Base-by-base conservation (phyloP, 1,140 invertebrate species). In the Bacillus rossius region DNA sequence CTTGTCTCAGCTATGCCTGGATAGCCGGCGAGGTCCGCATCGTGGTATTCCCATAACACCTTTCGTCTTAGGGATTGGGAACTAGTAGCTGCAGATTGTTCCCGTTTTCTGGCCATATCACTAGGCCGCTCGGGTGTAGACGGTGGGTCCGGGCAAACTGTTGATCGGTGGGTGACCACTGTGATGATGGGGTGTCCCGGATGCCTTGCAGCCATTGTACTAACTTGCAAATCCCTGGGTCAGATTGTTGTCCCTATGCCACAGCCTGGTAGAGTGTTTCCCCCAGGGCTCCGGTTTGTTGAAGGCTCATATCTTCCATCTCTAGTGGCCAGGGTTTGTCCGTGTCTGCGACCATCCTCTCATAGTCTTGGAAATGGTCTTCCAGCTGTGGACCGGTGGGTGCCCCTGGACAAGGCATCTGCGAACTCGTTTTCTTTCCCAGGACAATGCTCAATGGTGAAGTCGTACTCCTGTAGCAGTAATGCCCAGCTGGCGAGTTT, bases 401-500 rank as follows among this genome's bases (percentile, higher is more conserved):
- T 17, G 16, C 3, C 26, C 48, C 26, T n/a, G 8, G 48, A 25
- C 7, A 25, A 16, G 16, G 48, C 17, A 25, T 17, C 16, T 50
- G 14, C 48, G 8, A 17, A 20, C 45, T 69, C 49, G 56, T 71
- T 72, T 8, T 56, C 45, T 22, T 49, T 45, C 8, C 61, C 66
- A 0, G 66, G 59, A 25, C 59, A 53, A 40, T 72, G 65, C 42
- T 65, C 60, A 0, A 70, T 34, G 8, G 16, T 29, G 37, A 67
- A 69, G 8, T 40, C 23, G 41, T 65, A 71, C 41, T 68, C 63
- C 37, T 65, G 64, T 3, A 71, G 60, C 0, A 68, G 43, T 0
- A 70, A 19, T 0, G 69, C 50, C 69, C 67, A 71, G 0, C 69
- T 57, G 2, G 57, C 62, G 0, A 72, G 57, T 54, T 72, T 71